Conservation (phyloP, 1,140 invertebrate genomes). For the Trypoxylus dichotomus region DNA sequence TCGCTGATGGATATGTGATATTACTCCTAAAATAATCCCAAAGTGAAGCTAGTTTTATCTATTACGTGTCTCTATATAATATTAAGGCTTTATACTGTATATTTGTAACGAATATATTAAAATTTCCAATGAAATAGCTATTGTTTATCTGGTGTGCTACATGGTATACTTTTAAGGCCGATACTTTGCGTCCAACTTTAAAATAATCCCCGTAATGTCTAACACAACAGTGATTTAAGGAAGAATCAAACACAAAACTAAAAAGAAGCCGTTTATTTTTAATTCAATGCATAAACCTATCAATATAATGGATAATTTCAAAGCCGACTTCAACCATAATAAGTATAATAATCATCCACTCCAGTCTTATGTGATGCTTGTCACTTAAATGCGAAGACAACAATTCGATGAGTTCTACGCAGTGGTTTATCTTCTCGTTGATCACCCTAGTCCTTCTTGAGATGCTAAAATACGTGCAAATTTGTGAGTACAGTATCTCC, state of each 20-base stretch:
- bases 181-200: no score
- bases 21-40: not conserved
- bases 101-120: not conserved
- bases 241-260: not conserved
- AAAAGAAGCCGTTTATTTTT: not conserved
- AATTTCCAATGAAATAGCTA: no score
- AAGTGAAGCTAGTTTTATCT: no score
- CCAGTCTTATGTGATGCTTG: slow-evolving; percentile 85
- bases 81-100: not conserved
- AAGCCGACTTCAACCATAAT: slow-evolving; percentile 94
- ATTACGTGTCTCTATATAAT: not conserved
- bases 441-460: slow-evolving; percentile 82
- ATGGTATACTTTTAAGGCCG: no score
- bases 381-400: slow-evolving; percentile 86
- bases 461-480: slow-evolving; percentile 83
- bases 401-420: slow-evolving; percentile 86
- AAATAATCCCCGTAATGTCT: no score
- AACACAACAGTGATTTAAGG: no score
- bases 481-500: slow-evolving; percentile 79
- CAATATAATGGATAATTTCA: slow-evolving; percentile 80
- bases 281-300: slow-evolving; percentile 52
- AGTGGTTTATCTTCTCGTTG: slow-evolving; percentile 94
- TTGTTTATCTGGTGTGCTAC: no score
- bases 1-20: slow-evolving; percentile 22
- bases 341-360: slow-evolving; percentile 95